phyloP scores from a whole-genome alignment of 92 coral and sea anemone species.

The Porites divaricata region DNA sequence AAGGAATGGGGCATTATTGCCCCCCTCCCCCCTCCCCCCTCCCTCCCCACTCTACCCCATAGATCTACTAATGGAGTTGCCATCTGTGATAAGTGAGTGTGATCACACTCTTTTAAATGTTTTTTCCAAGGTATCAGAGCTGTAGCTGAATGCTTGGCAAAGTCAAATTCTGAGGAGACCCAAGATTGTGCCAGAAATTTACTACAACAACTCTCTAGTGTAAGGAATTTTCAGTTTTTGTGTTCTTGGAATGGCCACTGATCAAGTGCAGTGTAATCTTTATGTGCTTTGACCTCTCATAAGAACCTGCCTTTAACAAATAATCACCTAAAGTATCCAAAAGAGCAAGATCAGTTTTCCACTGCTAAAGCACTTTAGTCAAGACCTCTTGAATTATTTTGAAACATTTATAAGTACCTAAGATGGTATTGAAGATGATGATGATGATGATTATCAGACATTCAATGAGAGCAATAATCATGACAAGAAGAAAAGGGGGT shows the following conservation, averaged over 20 bases:
- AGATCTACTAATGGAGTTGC: too few species aligned
- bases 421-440: background rate
- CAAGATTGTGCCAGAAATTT: constrained; percentile 91
- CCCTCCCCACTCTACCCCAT: too few species aligned
- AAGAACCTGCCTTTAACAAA: too few species aligned
- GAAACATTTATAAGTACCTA: background rate
- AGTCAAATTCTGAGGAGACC: constrained; percentile 94
- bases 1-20: too few species aligned
- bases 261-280: background rate
- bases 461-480: background rate
- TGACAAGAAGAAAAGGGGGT: background rate
- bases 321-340: too few species aligned
- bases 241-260: background rate
- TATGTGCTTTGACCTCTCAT: background rate
- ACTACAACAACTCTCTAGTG: constrained; percentile 92
- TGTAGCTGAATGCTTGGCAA: constrained; percentile 95
- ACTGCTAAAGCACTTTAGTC: too few species aligned
- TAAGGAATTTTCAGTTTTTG: constrained; percentile 38
- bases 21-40: too few species aligned
- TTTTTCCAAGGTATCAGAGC: constrained; percentile 87
- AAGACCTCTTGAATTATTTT: too few species aligned
- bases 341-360: too few species aligned
- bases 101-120: background rate
- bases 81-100: too few species aligned
- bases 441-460: background rate